Percentiles rank a stretch among this genome's conserved stretches.
These are phyloP conservation scores for Apogon hyalosoma DNA, from an alignment of 2,797 vertebrate genomes.

Conservation along the genomic window DNA sequence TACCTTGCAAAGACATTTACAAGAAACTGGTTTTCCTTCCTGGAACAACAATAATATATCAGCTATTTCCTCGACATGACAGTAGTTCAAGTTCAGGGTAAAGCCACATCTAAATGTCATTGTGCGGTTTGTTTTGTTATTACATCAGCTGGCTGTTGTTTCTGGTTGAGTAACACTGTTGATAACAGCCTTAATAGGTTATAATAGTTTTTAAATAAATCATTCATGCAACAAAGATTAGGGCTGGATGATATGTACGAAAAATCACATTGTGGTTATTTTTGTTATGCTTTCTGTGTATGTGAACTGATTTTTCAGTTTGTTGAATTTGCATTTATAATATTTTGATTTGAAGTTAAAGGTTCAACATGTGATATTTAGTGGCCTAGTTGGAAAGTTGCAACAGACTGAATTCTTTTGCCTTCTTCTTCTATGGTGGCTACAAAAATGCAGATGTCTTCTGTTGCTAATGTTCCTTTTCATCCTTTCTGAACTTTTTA, in stretches of 20 bases:
- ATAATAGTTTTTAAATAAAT: background rate
- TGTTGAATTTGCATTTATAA: too few species aligned
- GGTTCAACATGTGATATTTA: too few species aligned
- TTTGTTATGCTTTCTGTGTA: too few species aligned
- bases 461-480: too few species aligned
- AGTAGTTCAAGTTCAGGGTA: background rate
- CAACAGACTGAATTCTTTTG: too few species aligned
- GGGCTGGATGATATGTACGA: background rate
- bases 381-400: too few species aligned
- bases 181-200: background rate
- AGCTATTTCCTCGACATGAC: slow-evolving; percentile 4
- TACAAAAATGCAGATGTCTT: too few species aligned
- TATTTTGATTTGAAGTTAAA: too few species aligned
- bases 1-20: slow-evolving; percentile 3
- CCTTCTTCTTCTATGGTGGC: too few species aligned
- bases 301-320: too few species aligned
- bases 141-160: slow-evolving; percentile 15
- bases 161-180: background rate
- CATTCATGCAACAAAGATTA: background rate
- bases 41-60: background rate
- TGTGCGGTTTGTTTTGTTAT: slow-evolving; percentile 8
- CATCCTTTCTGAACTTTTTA: too few species aligned
- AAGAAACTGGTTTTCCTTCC: background rate
- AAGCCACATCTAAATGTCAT: background rate
- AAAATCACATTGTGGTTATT: too few species aligned